Evolutionary conservation across 2,797 vertebrate species (phyloP).

Genomic region (Typhlichthys eigenmanni): DNA sequence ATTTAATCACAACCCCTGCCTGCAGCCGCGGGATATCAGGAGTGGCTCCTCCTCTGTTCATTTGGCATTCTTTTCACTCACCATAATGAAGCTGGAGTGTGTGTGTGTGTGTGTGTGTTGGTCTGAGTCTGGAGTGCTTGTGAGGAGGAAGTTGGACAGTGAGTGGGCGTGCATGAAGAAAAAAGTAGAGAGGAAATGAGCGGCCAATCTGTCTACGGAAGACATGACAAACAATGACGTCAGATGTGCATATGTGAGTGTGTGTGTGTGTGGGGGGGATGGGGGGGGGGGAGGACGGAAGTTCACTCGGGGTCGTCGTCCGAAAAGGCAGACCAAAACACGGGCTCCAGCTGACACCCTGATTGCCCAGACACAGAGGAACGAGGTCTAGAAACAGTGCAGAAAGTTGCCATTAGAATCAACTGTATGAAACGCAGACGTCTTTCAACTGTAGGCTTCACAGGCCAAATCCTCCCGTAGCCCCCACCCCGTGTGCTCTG

Average conservation of each 20-base stretch:
- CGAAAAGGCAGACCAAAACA: conserved; percentile 55
- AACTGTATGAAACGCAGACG: conserved; percentile 35
- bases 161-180: conserved; percentile 6
- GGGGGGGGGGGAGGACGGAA: conserved; percentile 22
- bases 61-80: conserved; percentile 48
- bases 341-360: conserved; percentile 59
- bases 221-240: conserved; percentile 9
- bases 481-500: conserved; percentile 72
- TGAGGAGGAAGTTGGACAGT: conserved; percentile 29
- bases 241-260: background rate
- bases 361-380: conserved; percentile 59
- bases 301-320: conserved; percentile 48
- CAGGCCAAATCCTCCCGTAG: conserved; percentile 74
- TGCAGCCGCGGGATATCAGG: conserved; percentile 45
- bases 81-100: conserved; percentile 51
- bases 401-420: conserved; percentile 60
- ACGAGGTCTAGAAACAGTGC: conserved; percentile 61
- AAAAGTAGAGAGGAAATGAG: conserved; percentile 7
- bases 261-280: conserved; percentile 8
- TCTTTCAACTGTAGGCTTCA: conserved; percentile 72
- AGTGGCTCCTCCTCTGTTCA: conserved; percentile 51
- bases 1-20: conserved; percentile 61
- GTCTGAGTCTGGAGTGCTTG: conserved; percentile 7
- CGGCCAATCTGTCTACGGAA: background rate
- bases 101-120: conserved; percentile 22